Percentiles rank a stretch among this genome's conserved stretches.
phyloP scores from a whole-genome alignment of 2,113 vertebrate species.

The Sphaerodactylus townsendi region DNA sequence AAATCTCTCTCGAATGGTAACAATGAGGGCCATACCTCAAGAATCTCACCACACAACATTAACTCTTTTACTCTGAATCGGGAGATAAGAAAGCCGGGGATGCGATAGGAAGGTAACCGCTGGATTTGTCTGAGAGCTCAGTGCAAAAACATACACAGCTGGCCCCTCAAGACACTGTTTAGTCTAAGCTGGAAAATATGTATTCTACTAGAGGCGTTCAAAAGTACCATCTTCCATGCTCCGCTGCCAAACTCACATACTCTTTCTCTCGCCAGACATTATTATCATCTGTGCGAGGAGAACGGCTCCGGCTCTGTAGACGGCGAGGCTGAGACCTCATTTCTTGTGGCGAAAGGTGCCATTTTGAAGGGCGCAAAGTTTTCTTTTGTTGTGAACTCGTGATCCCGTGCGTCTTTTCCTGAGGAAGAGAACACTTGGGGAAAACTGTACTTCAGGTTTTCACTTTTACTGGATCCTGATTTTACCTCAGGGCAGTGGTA shows the following conservation, averaged over 20 bases:
- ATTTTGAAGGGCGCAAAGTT: no score
- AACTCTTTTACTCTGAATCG: background rate
- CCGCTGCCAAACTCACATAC: background rate
- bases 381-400: no score
- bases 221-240: background rate
- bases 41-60: background rate
- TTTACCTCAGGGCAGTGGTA: no score
- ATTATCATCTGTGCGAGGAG: background rate
- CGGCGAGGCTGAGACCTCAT: slow-evolving; percentile 58
- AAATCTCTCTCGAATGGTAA: slow-evolving; percentile 38
- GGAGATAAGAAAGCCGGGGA: background rate
- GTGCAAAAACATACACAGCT: background rate
- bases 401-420: no score
- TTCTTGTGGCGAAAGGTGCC: slow-evolving; percentile 46
- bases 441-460: no score
- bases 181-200: background rate
- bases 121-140: background rate
- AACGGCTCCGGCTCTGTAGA: no score
- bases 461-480: no score
- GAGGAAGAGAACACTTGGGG: no score
- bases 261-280: background rate
- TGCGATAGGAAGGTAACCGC: background rate
- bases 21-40: slow-evolving; percentile 6
- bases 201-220: background rate
- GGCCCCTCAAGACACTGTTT: background rate